phyloP scores from a whole-genome alignment of 2,888 invertebrate genomes.

The Lepeophtheirus nordmannii region DNA sequence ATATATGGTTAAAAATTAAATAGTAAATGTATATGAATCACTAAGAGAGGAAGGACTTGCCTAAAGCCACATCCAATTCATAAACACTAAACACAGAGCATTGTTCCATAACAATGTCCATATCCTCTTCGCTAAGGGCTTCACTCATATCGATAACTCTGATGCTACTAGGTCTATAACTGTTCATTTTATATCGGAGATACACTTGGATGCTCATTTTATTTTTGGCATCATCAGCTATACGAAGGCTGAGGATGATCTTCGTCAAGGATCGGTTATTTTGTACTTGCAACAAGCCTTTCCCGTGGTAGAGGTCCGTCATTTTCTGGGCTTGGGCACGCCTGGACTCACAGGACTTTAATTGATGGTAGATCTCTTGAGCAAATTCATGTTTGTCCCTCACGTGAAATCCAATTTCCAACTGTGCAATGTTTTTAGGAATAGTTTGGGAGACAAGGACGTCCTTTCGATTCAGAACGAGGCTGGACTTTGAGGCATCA shows the following conservation, averaged over 20 bases:
- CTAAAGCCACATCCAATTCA: not conserved
- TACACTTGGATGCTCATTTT: not conserved
- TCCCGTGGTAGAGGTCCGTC: not conserved
- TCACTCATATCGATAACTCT: not conserved
- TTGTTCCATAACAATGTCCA: not conserved
- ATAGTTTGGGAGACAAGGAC: too few relatives aligned
- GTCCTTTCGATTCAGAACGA: not conserved
- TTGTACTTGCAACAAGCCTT: not conserved
- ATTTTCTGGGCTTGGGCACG: not conserved
- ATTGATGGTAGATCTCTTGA: too few relatives aligned
- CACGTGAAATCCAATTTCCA: too few relatives aligned
- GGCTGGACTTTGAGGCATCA: not conserved
- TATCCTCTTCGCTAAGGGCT: not conserved
- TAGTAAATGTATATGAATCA: too few relatives aligned
- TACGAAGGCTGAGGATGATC: not conserved
- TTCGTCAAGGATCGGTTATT: not conserved
- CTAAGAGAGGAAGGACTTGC: not conserved
- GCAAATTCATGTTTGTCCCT: too few relatives aligned
- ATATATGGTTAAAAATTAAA: too few relatives aligned
- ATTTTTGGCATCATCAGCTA: not conserved
- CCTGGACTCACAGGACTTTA: not conserved
- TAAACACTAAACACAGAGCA: not conserved
- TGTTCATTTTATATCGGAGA: not conserved
- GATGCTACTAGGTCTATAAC: not conserved
- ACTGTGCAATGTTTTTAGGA: too few relatives aligned